Evolutionary conservation across 2,113 vertebrate species (phyloP).

Genomic region (Himantopus leucocephalus): DNA sequence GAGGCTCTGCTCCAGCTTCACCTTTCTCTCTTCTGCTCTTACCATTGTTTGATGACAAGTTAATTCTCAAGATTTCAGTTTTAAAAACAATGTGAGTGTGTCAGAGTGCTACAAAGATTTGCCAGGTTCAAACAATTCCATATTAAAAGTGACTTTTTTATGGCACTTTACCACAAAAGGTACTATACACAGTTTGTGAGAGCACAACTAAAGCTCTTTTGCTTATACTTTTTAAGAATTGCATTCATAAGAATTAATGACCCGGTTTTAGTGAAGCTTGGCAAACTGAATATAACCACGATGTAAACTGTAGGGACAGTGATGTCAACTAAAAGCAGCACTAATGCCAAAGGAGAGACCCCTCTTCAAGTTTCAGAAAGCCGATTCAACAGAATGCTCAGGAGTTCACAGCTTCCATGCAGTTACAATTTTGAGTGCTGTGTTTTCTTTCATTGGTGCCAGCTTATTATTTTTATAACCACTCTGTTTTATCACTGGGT

Average conservation of each 20-base stretch:
- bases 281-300: neutral
- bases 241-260: constrained; percentile 32
- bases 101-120: constrained; percentile 1
- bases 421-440: neutral
- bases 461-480: constrained; percentile 14
- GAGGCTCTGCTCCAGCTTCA: neutral
- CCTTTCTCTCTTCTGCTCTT: neutral
- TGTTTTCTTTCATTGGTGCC: neutral
- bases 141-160: neutral
- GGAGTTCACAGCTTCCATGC: neutral
- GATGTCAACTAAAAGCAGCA: neutral
- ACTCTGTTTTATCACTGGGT: neutral
- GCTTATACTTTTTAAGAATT: neutral
- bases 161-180: neutral
- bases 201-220: neutral
- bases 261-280: neutral
- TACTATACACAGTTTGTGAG: neutral
- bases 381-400: neutral
- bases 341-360: neutral
- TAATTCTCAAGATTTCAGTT: constrained; percentile 9
- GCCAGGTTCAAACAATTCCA: neutral
- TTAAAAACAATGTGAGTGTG: neutral
- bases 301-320: neutral
- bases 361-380: neutral
- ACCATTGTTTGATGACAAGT: neutral